phyloP scores from a whole-genome alignment of 2,797 vertebrate genomes.

The Crossoptilon crossoptilon region DNA sequence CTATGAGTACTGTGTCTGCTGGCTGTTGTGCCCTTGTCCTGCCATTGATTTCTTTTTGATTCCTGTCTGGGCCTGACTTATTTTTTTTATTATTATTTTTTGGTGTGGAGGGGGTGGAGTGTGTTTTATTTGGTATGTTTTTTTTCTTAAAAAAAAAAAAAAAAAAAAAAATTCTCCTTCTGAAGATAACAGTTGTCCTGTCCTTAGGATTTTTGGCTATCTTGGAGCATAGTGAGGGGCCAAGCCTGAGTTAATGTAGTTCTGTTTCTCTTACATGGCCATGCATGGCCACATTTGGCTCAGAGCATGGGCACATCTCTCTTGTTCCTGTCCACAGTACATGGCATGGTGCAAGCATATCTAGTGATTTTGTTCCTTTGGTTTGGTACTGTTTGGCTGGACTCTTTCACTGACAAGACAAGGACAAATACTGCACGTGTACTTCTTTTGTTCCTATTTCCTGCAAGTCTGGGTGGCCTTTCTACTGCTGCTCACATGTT shows the following conservation, averaged over 20 bases:
- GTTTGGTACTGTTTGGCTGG: not conserved
- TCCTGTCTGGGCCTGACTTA: not conserved
- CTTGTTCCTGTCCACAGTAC: not conserved
- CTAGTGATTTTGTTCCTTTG: not conserved
- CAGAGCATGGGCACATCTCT: not conserved
- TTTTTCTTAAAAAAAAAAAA: too few relatives aligned
- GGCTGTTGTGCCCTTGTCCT: not conserved
- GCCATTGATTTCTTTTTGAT: not conserved
- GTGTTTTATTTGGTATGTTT: too few relatives aligned
- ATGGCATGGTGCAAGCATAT: not conserved
- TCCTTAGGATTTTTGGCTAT: not conserved
- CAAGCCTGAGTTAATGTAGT: not conserved
- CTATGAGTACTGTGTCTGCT: not conserved
- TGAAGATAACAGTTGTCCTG: not conserved
- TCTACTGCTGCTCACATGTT: not conserved
- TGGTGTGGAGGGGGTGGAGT: too few relatives aligned
- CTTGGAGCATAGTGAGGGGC: not conserved
- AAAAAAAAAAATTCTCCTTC: too few relatives aligned
- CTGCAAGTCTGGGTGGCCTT: not conserved
- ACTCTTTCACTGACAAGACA: not conserved
- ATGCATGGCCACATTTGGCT: fast-evolving
- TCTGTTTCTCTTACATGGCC: fast-evolving
- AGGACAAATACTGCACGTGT: not conserved
- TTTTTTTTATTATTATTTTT: not conserved
- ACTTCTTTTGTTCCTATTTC: not conserved